phyloP scores from a whole-genome alignment of 1,140 invertebrate genomes.

The Macrostomum lignano region DNA sequence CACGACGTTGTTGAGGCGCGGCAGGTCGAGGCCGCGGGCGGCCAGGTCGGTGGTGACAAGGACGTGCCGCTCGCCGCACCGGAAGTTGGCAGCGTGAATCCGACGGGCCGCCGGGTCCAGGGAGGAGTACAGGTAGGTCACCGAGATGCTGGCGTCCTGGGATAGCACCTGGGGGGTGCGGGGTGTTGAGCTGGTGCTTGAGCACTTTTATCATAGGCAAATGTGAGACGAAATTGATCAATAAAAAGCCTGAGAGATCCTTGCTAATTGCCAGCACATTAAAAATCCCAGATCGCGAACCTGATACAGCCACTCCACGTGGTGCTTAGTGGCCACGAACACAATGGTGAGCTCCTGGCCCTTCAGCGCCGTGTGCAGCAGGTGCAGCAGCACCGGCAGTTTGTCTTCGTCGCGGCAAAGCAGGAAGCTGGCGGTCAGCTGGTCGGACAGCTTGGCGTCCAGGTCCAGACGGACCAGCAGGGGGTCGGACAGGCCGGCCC shows the following conservation, averaged over 20 bases:
- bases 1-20: slow-evolving; percentile 73
- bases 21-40: slow-evolving; percentile 82
- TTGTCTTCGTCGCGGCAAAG: slow-evolving; percentile 45
- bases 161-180: too few species aligned
- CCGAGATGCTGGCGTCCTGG: too few species aligned
- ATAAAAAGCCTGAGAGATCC: too few species aligned
- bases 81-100: slow-evolving; percentile 73
- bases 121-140: slow-evolving; percentile 80
- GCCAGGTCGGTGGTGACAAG: slow-evolving; percentile 85
- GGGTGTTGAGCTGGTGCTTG: too few species aligned
- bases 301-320: slow-evolving; percentile 98
- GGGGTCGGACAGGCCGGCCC: slow-evolving; percentile 65
- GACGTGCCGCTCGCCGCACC: slow-evolving; percentile 32
- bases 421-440: slow-evolving; percentile 33
- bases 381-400: slow-evolving; percentile 45
- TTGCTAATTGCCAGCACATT: too few species aligned
- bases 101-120: slow-evolving; percentile 76
- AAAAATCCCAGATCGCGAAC: too few species aligned
- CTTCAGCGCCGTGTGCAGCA: slow-evolving; percentile 44
- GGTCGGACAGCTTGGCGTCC: slow-evolving; percentile 69
- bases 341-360: slow-evolving; percentile 50
- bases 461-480: slow-evolving; percentile 63
- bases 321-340: slow-evolving; percentile 87
- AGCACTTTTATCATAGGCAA: too few species aligned
- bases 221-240: too few species aligned